Evolutionary conservation across 1,140 invertebrate species (phyloP).

Genomic region (Drosophila erecta): DNA sequence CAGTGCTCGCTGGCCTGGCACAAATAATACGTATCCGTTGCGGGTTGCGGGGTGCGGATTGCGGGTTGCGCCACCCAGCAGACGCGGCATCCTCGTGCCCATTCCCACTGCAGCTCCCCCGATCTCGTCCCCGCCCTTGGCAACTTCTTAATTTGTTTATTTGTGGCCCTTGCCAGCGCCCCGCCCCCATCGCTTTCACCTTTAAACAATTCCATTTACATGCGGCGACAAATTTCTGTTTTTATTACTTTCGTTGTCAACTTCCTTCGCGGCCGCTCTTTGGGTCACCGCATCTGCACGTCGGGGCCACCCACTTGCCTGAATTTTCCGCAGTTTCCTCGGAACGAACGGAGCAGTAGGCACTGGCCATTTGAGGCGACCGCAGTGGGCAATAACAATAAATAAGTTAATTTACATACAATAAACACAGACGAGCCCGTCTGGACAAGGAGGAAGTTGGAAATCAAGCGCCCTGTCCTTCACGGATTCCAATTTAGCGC

Average conservation of each 20-base stretch:
- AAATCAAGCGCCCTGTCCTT: background rate
- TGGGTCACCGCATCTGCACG: slow-evolving; percentile 18
- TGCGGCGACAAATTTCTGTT: slow-evolving; percentile 80
- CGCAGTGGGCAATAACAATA: slow-evolving; percentile 65
- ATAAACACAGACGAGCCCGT: slow-evolving; percentile 75
- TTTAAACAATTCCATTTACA: slow-evolving; percentile 83
- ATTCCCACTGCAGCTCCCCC: no score
- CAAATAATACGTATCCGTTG: slow-evolving; percentile 77
- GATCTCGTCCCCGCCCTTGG: background rate
- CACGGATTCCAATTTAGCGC: slow-evolving; percentile 14
- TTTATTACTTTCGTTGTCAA: slow-evolving; percentile 79
- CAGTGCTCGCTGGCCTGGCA: slow-evolving; percentile 57
- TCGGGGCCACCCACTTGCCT: background rate
- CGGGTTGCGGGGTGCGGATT: no score
- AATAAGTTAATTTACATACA: slow-evolving; percentile 83
- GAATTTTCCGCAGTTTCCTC: slow-evolving; percentile 5
- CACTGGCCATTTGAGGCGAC: slow-evolving; percentile 33
- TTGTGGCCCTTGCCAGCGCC: slow-evolving; percentile 54
- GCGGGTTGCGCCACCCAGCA: slow-evolving; percentile 17
- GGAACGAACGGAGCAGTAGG: background rate
- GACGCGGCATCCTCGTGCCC: background rate
- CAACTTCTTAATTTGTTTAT: slow-evolving; percentile 79
- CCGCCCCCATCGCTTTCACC: slow-evolving; percentile 57
- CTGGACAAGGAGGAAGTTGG: background rate
- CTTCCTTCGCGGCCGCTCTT: slow-evolving; percentile 42